Evolutionary conservation across 2,113 vertebrate genomes (phyloP), one percentile per base, ranked within the genome.

Genomic region (Eulemur macaco): DNA sequence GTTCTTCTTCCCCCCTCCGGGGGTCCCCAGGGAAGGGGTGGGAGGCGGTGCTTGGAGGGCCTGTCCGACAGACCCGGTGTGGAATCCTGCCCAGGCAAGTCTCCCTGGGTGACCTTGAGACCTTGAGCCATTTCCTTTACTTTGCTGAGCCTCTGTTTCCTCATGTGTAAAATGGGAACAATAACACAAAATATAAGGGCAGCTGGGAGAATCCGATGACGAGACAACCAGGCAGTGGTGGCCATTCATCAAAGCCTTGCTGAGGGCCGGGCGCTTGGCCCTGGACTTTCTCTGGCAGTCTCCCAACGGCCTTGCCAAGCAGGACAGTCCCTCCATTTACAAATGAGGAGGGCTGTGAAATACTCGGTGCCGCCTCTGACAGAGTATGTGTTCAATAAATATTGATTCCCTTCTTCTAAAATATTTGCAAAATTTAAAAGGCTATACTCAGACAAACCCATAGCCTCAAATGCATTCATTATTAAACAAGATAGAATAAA

Each of bases 401-500:
- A 97, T 95, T 77, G 96, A 96, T 94, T 58, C 47, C 56, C 15
- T 86, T 89, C 77, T 94, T 85, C 78, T 86, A 78, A 45, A 94
- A 45, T 89, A 91, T 50, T 97, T 88, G 63, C 91, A 71, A 82
- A 94, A 94, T 97, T 95, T 82, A 82, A 93, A 96, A 87, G 58
- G n/a, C 85, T 86, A 13, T 31, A 69, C 56, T 96, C 56, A 90
- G 96, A 52, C 74, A 94, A 85, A 91, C 77, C 74, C 82, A 86
- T 34, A 56, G 63, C 60, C 78, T 76, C 37, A 27, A 17, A 69
- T 80, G 86, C 56, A 89, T 71, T 89, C 73, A 76, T 91, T 95
- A 93, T 94, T 89, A 96, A 97, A 93, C 34, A 86, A 58, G 73
- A 91, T 34, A 83, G 89, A 95, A 92, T 78, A 90, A 86, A 96